Conservation (phyloP, 2,113 vertebrate genomes). For the Periophthalmus modestus region DNA sequence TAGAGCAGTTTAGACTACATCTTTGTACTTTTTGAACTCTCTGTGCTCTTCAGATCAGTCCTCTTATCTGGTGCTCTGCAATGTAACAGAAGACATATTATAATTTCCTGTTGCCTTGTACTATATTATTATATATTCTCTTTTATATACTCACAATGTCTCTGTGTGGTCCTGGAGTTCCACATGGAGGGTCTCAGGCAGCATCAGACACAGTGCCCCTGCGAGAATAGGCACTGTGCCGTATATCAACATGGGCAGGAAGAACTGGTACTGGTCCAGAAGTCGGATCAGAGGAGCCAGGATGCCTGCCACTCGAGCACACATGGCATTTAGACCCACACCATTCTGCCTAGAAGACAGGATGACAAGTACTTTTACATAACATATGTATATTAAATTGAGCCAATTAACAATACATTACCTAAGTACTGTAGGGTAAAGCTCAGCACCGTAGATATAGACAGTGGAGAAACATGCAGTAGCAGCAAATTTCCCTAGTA, state of each 20-base stretch:
- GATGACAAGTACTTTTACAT: not conserved
- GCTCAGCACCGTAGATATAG: constrained; percentile 81
- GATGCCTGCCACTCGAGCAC: constrained; percentile 78
- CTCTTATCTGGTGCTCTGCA: constrained; percentile 14
- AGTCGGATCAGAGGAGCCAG: constrained; percentile 81
- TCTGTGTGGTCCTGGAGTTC: constrained; percentile 76
- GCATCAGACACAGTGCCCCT: constrained; percentile 71
- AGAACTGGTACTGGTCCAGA: constrained; percentile 68
- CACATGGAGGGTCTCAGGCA: constrained; percentile 81
- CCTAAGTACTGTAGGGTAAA: constrained; percentile 87
- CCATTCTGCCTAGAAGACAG: constrained; percentile 79
- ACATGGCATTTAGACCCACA: constrained; percentile 80
- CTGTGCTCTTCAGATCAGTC: not conserved
- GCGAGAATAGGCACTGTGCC: constrained; percentile 72
- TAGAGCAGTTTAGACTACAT: constrained; percentile 24
- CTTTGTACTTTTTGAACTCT: constrained; percentile 32
- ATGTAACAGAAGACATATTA: not conserved
- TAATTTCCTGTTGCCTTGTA: not conserved
- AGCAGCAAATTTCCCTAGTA: constrained; percentile 61
- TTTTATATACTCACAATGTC: constrained; percentile 42
- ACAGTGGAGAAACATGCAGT: constrained; percentile 48
- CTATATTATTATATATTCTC: not conserved
- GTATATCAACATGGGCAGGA: constrained; percentile 81
- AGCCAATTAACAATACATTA: constrained; percentile 53
- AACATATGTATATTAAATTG: too few species aligned